Conservation (phyloP, 2,888 invertebrate genomes). For the Cactoblastis cactorum region DNA sequence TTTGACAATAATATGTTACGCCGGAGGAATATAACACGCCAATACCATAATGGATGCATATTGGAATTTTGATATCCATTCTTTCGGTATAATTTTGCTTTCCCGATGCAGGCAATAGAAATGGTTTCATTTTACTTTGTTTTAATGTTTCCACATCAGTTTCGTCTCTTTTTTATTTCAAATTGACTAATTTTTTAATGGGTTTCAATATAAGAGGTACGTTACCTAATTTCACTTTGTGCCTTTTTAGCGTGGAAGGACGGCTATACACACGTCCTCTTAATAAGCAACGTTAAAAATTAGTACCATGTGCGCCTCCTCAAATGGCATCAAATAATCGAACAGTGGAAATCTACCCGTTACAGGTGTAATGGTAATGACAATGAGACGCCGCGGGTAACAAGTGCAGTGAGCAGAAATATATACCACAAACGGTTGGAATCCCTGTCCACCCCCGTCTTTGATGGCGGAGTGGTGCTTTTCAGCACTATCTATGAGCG, state of each 20-base stretch:
- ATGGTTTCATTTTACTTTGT: not conserved
- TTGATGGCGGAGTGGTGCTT: too few relatives aligned
- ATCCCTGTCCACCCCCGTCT: too few relatives aligned
- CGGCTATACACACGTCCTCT: too few relatives aligned
- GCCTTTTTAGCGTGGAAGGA: too few relatives aligned
- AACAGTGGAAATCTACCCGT: constrained; percentile 1
- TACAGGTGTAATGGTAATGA: constrained; percentile 5
- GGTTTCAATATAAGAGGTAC: too few relatives aligned
- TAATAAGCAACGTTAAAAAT: too few relatives aligned
- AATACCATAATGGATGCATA: constrained; percentile 46
- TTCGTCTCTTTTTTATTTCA: too few relatives aligned
- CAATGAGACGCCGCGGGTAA: not conserved
- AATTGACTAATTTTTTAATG: too few relatives aligned
- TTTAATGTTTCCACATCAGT: not conserved
- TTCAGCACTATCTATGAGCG: too few relatives aligned
- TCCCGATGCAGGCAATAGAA: not conserved
- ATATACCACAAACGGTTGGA: too few relatives aligned
- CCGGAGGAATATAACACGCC: constrained; percentile 61
- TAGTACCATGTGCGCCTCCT: not conserved
- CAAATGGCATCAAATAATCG: not conserved
- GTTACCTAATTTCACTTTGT: too few relatives aligned
- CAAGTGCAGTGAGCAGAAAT: not conserved
- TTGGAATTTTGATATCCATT: constrained; percentile 24
- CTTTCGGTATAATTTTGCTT: constrained; percentile 11
- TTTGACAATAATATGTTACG: constrained; percentile 70